Percentiles rank a stretch among this genome's conserved stretches.
Evolutionary conservation across 2,113 vertebrate species (phyloP).

Genomic region (Paramormyrops kingsleyae): DNA sequence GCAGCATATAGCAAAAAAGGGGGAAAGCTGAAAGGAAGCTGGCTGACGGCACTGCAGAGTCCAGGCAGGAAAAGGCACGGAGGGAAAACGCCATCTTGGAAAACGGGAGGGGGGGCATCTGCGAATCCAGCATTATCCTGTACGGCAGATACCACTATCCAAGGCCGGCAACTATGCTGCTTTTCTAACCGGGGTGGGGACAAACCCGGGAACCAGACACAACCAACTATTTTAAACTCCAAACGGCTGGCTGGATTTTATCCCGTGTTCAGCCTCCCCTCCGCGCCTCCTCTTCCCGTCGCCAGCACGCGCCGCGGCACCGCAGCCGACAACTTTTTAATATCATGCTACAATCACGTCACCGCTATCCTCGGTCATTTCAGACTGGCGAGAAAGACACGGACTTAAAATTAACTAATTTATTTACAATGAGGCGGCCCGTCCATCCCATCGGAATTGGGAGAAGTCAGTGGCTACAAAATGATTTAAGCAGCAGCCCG

Average conservation of each 20-base stretch:
- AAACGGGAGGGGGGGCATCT: slow-evolving; percentile 37
- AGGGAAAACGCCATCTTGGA: slow-evolving; percentile 66
- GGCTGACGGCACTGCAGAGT: neutral
- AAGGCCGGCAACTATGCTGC: neutral
- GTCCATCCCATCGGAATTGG: neutral
- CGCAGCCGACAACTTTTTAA: neutral
- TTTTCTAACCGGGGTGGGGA: neutral
- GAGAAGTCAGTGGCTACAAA: neutral
- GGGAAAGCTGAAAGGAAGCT: neutral
- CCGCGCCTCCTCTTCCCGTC: neutral
- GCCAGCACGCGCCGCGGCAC: neutral
- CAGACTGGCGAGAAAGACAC: neutral
- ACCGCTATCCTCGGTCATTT: neutral
- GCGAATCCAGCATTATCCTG: slow-evolving; percentile 54
- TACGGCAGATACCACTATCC: neutral
- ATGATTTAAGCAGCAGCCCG: neutral
- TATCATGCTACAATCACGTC: neutral
- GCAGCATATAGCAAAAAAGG: neutral
- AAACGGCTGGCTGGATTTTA: neutral
- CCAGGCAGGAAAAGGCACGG: neutral
- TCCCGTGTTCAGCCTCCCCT: neutral
- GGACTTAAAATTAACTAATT: neutral
- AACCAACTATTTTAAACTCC: neutral
- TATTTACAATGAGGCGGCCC: neutral
- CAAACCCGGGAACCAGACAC: neutral